Base-by-base conservation (phyloP, 2,113 vertebrate genomes). In the Albula glossodonta region DNA sequence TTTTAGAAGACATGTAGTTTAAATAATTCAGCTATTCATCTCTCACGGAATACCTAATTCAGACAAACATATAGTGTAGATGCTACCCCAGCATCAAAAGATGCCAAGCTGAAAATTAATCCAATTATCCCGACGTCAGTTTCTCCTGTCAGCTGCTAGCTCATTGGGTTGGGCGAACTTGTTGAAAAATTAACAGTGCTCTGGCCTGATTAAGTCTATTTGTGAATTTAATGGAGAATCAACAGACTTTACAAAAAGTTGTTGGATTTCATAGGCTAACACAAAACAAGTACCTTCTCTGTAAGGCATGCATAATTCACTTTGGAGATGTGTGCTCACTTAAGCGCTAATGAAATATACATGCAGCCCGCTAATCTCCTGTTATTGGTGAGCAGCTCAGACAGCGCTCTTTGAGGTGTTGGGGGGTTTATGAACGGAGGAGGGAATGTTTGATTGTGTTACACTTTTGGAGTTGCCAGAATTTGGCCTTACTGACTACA, bases 321-420 rank as follows among this genome's bases (percentile, higher is more conserved):
- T 94, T 92, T 92, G 95, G 95, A 97, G 97, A 95, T 93, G 92
- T 94, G 95, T 91, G 95, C 96, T 96, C 0, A 53, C 12, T 57
- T 97, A 97, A 97, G 97, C 90, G 93, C 96, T 94, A 93, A 95
- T 98, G 96, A 99, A 98, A 98, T 97, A 98, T 98, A 98, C 96
- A 98, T 97, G 97, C 95, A 94, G 96, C 96, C 96, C 97, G 97
- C 97, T 98, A 97, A 98, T 98, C 92, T 89, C 89, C 89, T 84
- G 91, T 94, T 95, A 95, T 95, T 57, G 15, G 70, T 41, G 51
- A 41, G 51, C 19, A 63, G 13, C 10, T 1, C 53, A 48, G 17
- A 25, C 5, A 15, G 48, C 12, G 77, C 12, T 11, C n/a, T 50
- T 51, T 41, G 31, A 49, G 70, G 83, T n/a, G 83, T 10, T 31